Percentiles rank a stretch among this genome's conserved stretches.
These are phyloP conservation scores for Oscheius sp. DNA, from an alignment of 1,140 invertebrate genomes.

Conservation along the genomic window DNA sequence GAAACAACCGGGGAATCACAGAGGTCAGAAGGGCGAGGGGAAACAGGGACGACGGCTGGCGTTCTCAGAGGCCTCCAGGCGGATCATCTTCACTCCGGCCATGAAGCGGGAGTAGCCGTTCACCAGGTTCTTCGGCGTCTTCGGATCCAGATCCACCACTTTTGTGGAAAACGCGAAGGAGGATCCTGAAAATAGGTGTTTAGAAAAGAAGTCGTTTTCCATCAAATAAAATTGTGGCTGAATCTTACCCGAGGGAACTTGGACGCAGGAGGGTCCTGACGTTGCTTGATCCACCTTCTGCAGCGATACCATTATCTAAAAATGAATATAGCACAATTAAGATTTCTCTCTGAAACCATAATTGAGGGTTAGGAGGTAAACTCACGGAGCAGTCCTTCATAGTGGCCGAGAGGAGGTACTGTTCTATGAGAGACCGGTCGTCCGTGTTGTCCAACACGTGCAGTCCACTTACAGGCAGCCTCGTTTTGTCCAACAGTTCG, in stretches of 20 bases:
- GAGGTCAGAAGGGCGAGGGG: neutral
- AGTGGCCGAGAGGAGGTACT: constrained; percentile 57
- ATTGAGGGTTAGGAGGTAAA: constrained; percentile 1
- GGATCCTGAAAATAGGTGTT: constrained; percentile 24
- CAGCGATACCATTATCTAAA: constrained; percentile 33
- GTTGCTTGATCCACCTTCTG: neutral
- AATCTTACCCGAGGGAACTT: constrained; percentile 2
- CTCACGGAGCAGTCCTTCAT: constrained; percentile 57
- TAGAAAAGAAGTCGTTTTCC: neutral
- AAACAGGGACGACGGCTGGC: neutral
- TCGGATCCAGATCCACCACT: constrained; percentile 59
- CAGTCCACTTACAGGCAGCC: constrained; percentile 16
- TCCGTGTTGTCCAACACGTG: constrained; percentile 46
- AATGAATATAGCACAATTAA: too few species aligned
- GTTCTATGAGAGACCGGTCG: constrained; percentile 46
- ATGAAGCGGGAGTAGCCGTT: constrained; percentile 45
- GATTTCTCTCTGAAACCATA: too few species aligned
- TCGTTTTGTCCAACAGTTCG: neutral
- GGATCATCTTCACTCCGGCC: constrained; percentile 35
- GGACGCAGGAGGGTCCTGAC: constrained; percentile 28
- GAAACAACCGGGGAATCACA: neutral
- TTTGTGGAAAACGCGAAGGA: constrained; percentile 46
- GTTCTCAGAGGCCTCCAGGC: too few species aligned
- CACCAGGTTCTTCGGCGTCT: constrained; percentile 51
- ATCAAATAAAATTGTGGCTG: too few species aligned